Percentiles rank a stretch among this genome's conserved stretches.
Conservation (phyloP, 2,797 vertebrate genomes). For the Alosa sapidissima region DNA sequence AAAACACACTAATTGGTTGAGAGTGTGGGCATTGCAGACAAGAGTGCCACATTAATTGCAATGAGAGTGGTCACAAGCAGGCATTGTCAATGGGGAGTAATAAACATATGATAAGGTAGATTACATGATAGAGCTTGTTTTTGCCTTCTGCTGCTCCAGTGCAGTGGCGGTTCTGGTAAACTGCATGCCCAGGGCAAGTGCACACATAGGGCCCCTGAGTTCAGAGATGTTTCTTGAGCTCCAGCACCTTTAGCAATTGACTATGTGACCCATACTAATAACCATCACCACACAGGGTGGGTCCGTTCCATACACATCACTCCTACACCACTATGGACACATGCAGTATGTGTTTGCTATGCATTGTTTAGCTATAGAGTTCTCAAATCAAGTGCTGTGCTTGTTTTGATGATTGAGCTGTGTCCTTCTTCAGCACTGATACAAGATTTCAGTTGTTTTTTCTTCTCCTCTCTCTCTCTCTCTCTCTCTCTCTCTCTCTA, state of each 20-base stretch:
- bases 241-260: neutral
- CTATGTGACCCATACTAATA: neutral
- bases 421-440: neutral
- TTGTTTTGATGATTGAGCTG: neutral
- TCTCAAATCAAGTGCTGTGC: neutral
- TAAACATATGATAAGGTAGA: neutral
- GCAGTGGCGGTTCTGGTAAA: neutral
- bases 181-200: neutral
- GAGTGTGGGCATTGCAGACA: slow-evolving; percentile 87
- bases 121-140: neutral
- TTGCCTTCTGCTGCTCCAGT: neutral
- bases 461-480: neutral
- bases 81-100: slow-evolving; percentile 27
- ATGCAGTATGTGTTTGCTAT: neutral
- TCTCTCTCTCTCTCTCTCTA: neutral
- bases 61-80: slow-evolving; percentile 80
- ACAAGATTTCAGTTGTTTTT: neutral
- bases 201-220: neutral
- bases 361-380: neutral
- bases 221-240: neutral
- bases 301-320: neutral
- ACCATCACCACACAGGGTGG: neutral
- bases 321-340: neutral
- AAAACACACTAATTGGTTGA: slow-evolving; percentile 99
- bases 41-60: slow-evolving; percentile 95